Conservation (phyloP, 2,797 vertebrate genomes). For the Chelmon rostratus region DNA sequence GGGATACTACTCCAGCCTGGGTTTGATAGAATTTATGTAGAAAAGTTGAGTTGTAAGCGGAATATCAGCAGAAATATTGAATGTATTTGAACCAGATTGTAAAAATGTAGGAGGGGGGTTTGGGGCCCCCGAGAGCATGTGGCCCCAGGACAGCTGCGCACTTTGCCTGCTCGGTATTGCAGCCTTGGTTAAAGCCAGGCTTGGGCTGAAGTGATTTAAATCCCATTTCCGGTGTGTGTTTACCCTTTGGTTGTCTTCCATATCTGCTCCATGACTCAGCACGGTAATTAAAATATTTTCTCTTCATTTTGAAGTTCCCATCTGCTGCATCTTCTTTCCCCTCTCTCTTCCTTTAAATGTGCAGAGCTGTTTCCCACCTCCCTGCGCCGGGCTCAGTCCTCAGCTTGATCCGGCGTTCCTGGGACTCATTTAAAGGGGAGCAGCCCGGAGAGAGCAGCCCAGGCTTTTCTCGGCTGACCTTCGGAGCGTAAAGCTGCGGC, state of each 20-base stretch:
- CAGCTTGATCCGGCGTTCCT: slow-evolving; percentile 24
- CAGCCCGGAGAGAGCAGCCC: slow-evolving; percentile 32
- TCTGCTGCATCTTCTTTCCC: not conserved
- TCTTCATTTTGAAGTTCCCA: slow-evolving; percentile 2
- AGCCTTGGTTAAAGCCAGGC: not conserved
- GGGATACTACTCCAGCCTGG: not conserved
- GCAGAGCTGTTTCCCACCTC: slow-evolving; percentile 15
- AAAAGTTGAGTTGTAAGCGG: not conserved
- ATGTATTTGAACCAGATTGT: not conserved
- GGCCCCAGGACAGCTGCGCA: not conserved
- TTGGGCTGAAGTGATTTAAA: not conserved
- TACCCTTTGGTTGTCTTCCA: slow-evolving; percentile 20
- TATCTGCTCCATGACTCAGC: slow-evolving; percentile 26
- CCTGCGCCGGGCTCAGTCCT: not conserved
- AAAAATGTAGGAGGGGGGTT: not conserved
- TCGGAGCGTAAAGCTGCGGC: slow-evolving; percentile 57
- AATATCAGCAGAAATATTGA: not conserved
- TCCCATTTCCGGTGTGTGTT: slow-evolving; percentile 30
- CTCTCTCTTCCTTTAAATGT: slow-evolving; percentile 15
- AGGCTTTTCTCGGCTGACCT: slow-evolving; percentile 40
- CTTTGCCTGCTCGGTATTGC: not conserved
- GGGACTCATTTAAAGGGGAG: slow-evolving; percentile 54
- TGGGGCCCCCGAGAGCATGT: not conserved
- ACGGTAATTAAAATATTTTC: slow-evolving; percentile 9
- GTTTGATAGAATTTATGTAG: not conserved